Base-by-base conservation (phyloP, 1,140 invertebrate species). In the Nasonia giraulti region DNA sequence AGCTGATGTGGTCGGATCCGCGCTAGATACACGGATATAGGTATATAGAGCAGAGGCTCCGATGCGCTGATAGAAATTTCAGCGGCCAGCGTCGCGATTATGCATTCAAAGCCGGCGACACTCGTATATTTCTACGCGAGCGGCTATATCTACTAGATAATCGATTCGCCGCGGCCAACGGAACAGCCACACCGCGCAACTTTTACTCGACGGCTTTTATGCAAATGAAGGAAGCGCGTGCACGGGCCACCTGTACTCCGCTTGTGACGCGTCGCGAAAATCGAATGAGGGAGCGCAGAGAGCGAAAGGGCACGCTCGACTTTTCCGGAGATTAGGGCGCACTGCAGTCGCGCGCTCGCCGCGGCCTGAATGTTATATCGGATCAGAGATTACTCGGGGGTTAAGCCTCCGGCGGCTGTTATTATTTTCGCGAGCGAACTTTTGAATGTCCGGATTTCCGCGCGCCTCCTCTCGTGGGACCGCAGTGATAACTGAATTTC, bases 31-130 rank as follows among this genome's bases (percentile, higher is more conserved):
- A 44, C 8, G 10, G 6, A 44, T 44, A 44, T 44, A 8, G 10
- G 27, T 27, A 44, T 44, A 44, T 2, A 80, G 31, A 68, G 68
- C 44, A 6, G 10, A 55, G 20, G 20, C 4, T 20, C 0, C 31
- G 40, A 62, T 55, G 44, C 20, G 66, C 83, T 23, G 78, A 75
- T 80, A 84, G 78, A 80, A 80, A 80, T 84, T 68, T 78, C 17
- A 33, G 69, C n/a, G 68, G 68, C 12, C 47, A 10, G 1, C 12
- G 47, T 4, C 31, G 31, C 8, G 84, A 85, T 85, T 85, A 82
- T 82, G 75, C 80, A 85, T 85, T 85, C 84, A 79, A 76, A 82
- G 84, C 62, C 33, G n/a, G 84, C n/a, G 40, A 74, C 75, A 73
- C 74, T 85, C 84, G 75, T 82, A 82, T 82, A 85, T 85, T 82